phyloP scores from a whole-genome alignment of 2,888 invertebrate species.

The Caradrina kadenii region DNA sequence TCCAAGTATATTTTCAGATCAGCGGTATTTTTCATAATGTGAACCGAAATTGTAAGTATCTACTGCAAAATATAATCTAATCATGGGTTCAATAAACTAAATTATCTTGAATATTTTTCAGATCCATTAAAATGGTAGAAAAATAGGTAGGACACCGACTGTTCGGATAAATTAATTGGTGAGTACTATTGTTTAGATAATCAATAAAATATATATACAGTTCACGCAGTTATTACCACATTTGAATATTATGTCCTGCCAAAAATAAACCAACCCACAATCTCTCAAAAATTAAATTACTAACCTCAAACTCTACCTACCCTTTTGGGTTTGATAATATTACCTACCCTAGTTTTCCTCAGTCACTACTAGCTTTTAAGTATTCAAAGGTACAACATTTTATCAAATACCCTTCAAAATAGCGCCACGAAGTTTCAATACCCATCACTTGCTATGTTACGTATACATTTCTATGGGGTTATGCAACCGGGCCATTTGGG shows the following conservation, averaged over 20 bases:
- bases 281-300: too few relatives aligned
- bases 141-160: too few relatives aligned
- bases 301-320: too few relatives aligned
- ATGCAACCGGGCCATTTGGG: slow-evolving; percentile 68
- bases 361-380: neutral
- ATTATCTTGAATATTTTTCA: slow-evolving; percentile 4
- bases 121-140: neutral
- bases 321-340: too few relatives aligned
- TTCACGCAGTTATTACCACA: too few relatives aligned
- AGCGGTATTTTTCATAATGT: neutral
- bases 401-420: slow-evolving; percentile 49
- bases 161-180: slow-evolving; percentile 1
- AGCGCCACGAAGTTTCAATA: slow-evolving; percentile 23
- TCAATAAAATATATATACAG: too few relatives aligned
- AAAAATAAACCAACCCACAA: too few relatives aligned
- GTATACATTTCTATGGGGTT: slow-evolving; percentile 44
- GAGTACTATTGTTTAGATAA: slow-evolving; percentile 2
- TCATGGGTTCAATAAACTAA: neutral
- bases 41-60: slow-evolving; percentile 27
- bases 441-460: slow-evolving; percentile 24
- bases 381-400: slow-evolving; percentile 3
- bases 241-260: too few relatives aligned
- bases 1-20: slow-evolving; percentile 58
- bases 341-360: too few relatives aligned
- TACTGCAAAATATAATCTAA: neutral